Evolutionary conservation across 2,888 invertebrate species (phyloP).

Genomic region (Drosophila vallismaia): DNA sequence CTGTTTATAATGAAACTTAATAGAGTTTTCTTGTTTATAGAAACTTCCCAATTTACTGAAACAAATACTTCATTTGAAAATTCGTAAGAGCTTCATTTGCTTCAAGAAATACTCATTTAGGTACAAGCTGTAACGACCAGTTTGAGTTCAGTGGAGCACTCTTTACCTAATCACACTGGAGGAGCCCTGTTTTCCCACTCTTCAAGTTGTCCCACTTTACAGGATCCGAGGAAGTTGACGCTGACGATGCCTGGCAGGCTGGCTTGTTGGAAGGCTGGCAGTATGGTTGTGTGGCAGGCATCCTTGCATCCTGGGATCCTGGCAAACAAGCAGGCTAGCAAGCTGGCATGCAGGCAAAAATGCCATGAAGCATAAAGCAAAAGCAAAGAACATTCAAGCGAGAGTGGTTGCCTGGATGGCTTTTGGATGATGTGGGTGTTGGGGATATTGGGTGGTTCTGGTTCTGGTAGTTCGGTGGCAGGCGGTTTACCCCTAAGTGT

Average conservation of each 20-base stretch:
- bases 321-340: conserved; percentile 10
- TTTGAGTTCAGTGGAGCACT: conserved; percentile 9
- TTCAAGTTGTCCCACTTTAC: conserved; percentile 22
- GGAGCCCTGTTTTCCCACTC: conserved; percentile 35
- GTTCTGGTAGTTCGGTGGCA: conserved; percentile 55
- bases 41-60: not conserved
- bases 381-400: conserved; percentile 36
- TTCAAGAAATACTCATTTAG: conserved; percentile 1
- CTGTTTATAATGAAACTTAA: not conserved
- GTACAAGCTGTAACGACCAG: not conserved
- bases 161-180: conserved; percentile 53
- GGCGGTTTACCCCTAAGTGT: conserved; percentile 73
- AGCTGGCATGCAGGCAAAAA: conserved; percentile 29
- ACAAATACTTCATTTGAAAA: conserved; percentile 21
- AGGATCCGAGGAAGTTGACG: conserved; percentile 29
- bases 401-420: conserved; percentile 7
- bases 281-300: conserved; percentile 8
- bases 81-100: not conserved
- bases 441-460: conserved; percentile 4
- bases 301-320: not conserved
- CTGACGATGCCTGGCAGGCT: conserved; percentile 33
- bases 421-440: not conserved
- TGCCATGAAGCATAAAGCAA: conserved; percentile 55
- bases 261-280: conserved; percentile 15
- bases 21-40: not conserved